Percentiles rank a stretch among this genome's conserved stretches.
Conservation (phyloP, 2,113 vertebrate genomes). For the Gymnobelideus leadbeateri region DNA sequence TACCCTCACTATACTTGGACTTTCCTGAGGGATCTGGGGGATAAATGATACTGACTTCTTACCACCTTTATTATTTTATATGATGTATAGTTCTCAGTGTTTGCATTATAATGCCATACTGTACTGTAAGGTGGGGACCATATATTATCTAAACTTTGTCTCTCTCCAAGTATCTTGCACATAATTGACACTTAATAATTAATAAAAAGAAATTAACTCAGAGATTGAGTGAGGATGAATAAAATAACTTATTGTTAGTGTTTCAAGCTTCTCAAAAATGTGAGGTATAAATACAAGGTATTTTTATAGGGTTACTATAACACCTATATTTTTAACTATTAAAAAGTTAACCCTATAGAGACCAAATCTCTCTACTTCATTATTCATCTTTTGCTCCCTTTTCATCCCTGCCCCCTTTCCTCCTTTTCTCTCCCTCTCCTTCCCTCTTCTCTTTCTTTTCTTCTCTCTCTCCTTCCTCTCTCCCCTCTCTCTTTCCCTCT, state of each 20-base stretch:
- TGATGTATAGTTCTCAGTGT: background rate
- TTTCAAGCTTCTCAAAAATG: background rate
- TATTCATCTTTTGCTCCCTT: background rate
- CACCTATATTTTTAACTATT: background rate
- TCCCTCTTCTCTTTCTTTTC: too few relatives aligned
- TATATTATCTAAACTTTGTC: background rate
- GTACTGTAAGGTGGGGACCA: background rate
- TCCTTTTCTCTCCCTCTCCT: background rate
- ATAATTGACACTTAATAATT: background rate
- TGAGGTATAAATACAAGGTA: background rate
- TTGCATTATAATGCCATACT: background rate
- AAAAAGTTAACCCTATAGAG: background rate
- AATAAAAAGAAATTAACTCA: background rate
- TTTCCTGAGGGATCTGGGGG: background rate
- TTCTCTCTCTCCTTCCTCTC: background rate
- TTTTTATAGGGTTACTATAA: background rate
- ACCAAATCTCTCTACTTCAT: background rate
- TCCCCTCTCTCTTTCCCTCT: background rate
- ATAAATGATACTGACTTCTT: constrained; percentile 12
- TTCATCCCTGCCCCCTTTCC: too few relatives aligned
- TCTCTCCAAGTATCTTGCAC: background rate
- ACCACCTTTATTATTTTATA: background rate
- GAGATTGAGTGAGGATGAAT: background rate
- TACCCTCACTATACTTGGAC: background rate
- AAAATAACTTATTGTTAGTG: background rate